phyloP scores from a whole-genome alignment of 2,113 vertebrate genomes.

The Oreochromis spilurus region DNA sequence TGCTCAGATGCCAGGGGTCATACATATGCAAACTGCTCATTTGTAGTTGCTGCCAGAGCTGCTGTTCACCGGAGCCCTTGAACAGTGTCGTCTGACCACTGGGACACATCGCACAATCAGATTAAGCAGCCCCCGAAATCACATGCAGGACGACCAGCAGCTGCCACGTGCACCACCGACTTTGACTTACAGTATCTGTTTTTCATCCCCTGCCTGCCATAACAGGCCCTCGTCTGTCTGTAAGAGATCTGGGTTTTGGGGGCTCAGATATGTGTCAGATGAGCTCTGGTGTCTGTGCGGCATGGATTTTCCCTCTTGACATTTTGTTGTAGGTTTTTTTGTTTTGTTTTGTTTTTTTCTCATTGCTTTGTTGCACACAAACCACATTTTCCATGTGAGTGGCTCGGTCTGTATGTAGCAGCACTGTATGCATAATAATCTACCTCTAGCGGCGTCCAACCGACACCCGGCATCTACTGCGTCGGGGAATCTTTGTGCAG shows the following conservation, averaged over 20 bases:
- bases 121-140: constrained; percentile 63
- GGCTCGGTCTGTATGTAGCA: background rate
- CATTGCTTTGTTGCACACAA: constrained; percentile 43
- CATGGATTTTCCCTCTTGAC: constrained; percentile 34
- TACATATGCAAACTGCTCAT: constrained; percentile 71
- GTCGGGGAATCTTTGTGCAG: background rate
- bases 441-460: background rate
- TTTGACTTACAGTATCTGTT: constrained; percentile 39
- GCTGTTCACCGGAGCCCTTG: constrained; percentile 43
- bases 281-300: constrained; percentile 32
- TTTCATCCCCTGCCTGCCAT: constrained; percentile 24
- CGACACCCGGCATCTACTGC: background rate
- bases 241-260: constrained; percentile 43
- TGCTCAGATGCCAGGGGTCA: constrained; percentile 50
- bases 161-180: constrained; percentile 41
- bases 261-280: constrained; percentile 44
- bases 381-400: constrained; percentile 48
- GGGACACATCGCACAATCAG: constrained; percentile 66
- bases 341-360: background rate
- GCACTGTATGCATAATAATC: background rate
- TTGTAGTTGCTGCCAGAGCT: constrained; percentile 61
- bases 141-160: constrained; percentile 53
- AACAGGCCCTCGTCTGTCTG: constrained; percentile 35
- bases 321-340: constrained; percentile 26
- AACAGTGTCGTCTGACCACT: constrained; percentile 43